These are phyloP conservation scores for Apodemus agrarius DNA, from an alignment of 2,797 vertebrate genomes.

Conservation along the genomic window DNA sequence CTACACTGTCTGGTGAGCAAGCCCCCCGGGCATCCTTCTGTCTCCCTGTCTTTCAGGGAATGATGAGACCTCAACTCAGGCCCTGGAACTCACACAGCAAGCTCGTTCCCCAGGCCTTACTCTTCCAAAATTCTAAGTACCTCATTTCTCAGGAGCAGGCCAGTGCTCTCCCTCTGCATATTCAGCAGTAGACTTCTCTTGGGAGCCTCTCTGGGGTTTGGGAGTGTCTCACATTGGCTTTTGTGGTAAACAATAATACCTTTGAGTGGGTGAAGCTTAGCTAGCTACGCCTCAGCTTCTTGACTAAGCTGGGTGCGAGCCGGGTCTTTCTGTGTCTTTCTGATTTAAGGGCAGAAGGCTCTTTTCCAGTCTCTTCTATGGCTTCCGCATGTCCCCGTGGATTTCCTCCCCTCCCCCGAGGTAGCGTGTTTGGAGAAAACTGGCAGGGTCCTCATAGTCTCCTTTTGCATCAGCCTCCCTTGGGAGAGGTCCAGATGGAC, in stretches of 20 bases:
- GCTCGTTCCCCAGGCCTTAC: background rate
- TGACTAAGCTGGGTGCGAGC: constrained; percentile 82
- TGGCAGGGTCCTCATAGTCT: constrained; percentile 74
- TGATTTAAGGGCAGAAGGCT: constrained; percentile 86
- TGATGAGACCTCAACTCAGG: background rate
- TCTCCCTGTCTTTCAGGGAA: background rate
- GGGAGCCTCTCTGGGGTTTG: constrained; percentile 25
- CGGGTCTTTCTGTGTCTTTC: constrained; percentile 83
- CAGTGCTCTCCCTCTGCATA: background rate
- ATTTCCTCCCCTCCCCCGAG: constrained; percentile 33
- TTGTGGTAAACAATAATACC: constrained; percentile 83
- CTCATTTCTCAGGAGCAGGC: background rate
- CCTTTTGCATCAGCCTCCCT: constrained; percentile 59
- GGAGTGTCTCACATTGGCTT: constrained; percentile 39
- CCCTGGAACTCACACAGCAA: background rate
- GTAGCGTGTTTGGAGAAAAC: constrained; percentile 89
- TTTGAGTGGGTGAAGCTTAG: constrained; percentile 80
- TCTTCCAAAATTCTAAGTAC: background rate
- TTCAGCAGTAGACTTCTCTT: rapidly evolving
- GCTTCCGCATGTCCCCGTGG: constrained; percentile 24
- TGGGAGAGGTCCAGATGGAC: constrained; percentile 54
- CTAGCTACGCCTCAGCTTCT: constrained; percentile 54
- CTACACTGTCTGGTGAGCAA: background rate
- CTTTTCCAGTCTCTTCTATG: constrained; percentile 79
- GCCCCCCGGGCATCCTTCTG: background rate